Evolutionary conservation across 2,888 invertebrate species (phyloP).

Genomic region (Epistrophella euchroma): DNA sequence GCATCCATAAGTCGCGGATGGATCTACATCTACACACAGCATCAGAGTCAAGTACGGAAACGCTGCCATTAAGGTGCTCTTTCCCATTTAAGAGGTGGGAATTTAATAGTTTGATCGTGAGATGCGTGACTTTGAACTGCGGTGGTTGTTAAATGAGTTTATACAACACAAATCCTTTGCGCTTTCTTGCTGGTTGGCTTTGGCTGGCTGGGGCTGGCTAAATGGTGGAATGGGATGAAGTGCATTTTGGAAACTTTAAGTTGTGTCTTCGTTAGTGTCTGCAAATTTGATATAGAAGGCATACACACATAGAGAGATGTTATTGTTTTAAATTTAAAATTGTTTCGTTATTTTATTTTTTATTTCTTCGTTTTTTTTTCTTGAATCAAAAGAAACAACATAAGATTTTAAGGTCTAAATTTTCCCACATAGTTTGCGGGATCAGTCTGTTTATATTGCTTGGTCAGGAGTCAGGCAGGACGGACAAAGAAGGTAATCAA

Average conservation of each 20-base stretch:
- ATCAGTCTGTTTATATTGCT: conserved; percentile 36
- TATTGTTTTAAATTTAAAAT: conserved; percentile 61
- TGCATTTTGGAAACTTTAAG: conserved; percentile 59
- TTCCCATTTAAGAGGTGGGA: conserved; percentile 74
- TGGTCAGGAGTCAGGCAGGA: conserved; percentile 18
- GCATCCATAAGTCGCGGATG: conserved; percentile 71
- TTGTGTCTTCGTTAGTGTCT: conserved; percentile 34
- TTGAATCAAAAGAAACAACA: conserved; percentile 24
- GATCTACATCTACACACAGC: conserved; percentile 14
- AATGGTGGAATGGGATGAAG: conserved; percentile 19
- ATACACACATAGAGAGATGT: conserved; percentile 29
- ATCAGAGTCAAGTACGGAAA: conserved; percentile 42
- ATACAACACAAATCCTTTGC: conserved; percentile 28
- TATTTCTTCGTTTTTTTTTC: conserved; percentile 2
- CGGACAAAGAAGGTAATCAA: conserved; percentile 12
- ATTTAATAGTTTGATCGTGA: conserved; percentile 79
- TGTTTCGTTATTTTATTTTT: conserved; percentile 40
- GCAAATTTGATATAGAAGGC: conserved; percentile 23
- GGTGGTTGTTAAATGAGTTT: conserved; percentile 75
- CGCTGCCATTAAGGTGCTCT: conserved; percentile 66
- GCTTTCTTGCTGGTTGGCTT: background rate
- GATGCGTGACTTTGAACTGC: conserved; percentile 78
- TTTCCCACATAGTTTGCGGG: conserved; percentile 68
- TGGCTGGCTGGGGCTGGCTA: background rate
- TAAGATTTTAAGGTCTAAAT: conserved; percentile 59